These are phyloP conservation scores for Aplidium turbinatum DNA, from an alignment of 23 tunicate genomes.

Conservation along the genomic window DNA sequence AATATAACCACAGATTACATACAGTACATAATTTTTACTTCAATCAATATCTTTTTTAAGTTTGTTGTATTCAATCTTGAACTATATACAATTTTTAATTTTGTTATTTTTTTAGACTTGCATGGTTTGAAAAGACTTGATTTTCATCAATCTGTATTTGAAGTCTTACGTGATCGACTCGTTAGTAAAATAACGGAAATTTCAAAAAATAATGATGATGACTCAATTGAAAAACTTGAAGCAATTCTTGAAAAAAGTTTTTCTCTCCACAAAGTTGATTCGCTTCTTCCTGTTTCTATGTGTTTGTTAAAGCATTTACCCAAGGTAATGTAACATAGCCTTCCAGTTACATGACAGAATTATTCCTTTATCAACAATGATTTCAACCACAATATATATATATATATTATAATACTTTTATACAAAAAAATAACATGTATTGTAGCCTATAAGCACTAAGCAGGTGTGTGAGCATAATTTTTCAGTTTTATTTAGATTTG, in stretches of 20 bases:
- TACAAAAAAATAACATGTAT: too few species aligned
- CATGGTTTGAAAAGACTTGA: conserved; percentile 79
- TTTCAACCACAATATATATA: too few species aligned
- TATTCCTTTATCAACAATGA: too few species aligned
- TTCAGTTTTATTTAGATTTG: too few species aligned
- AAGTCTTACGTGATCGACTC: conserved; percentile 73
- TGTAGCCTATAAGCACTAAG: too few species aligned
- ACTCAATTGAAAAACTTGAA: conserved; percentile 67
- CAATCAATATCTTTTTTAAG: too few species aligned
- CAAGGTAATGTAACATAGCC: conserved; percentile 54
- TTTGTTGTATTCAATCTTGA: too few species aligned
- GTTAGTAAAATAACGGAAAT: conserved; percentile 48
- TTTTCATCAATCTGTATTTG: conserved; percentile 86
- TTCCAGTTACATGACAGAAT: not conserved
- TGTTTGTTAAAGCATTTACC: conserved; percentile 78
- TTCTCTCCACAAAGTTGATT: conserved; percentile 65
- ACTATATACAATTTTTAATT: too few species aligned
- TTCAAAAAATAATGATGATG: conserved; percentile 64
- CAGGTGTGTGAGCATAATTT: too few species aligned
- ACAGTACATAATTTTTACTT: too few species aligned
- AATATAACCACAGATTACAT: too few species aligned
- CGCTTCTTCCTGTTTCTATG: conserved; percentile 82
- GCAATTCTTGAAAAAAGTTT: conserved; percentile 90
- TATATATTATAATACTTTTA: not conserved
- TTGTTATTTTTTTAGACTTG: conserved; percentile 49